phyloP scores from a whole-genome alignment of 2,888 invertebrate genomes.

The Phengaris arion region DNA sequence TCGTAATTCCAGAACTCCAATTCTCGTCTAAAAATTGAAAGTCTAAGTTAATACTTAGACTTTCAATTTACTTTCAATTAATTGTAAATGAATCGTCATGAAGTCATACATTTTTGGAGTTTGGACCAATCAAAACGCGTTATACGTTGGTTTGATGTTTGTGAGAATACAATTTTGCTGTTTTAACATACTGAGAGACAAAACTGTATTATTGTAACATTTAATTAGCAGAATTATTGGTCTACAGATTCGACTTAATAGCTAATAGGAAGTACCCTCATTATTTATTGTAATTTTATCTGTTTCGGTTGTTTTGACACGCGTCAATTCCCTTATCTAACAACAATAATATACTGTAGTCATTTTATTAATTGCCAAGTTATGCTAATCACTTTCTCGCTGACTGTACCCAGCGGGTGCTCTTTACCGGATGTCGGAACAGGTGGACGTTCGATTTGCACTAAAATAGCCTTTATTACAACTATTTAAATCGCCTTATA shows the following conservation, averaged over 20 bases:
- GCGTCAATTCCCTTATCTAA: slow-evolving; percentile 27
- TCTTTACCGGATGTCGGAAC: slow-evolving; percentile 48
- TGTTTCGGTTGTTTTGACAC: slow-evolving; percentile 15
- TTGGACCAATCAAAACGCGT: too few species aligned
- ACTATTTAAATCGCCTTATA: background rate
- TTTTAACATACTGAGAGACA: too few species aligned
- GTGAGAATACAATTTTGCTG: too few species aligned
- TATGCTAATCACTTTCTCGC: slow-evolving; percentile 34
- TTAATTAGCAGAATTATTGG: too few species aligned
- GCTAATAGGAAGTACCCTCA: background rate
- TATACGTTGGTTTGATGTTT: too few species aligned
- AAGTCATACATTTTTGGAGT: too few species aligned
- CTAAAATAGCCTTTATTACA: slow-evolving; percentile 33
- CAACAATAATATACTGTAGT: slow-evolving; percentile 3
- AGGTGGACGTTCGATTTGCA: slow-evolving; percentile 48
- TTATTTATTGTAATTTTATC: slow-evolving; percentile 22
- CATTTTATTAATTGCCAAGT: slow-evolving; percentile 17
- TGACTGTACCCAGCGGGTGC: slow-evolving; percentile 39
- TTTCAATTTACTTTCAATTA: too few species aligned
- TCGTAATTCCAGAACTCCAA: too few species aligned
- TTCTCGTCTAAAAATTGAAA: too few species aligned
- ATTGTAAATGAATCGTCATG: too few species aligned
- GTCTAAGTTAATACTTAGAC: too few species aligned
- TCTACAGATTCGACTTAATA: background rate
- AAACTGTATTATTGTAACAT: too few species aligned